Percentiles rank a stretch among this genome's conserved stretches.
Conservation (phyloP, 1,140 invertebrate genomes). For the Palaemon carinicauda region DNA sequence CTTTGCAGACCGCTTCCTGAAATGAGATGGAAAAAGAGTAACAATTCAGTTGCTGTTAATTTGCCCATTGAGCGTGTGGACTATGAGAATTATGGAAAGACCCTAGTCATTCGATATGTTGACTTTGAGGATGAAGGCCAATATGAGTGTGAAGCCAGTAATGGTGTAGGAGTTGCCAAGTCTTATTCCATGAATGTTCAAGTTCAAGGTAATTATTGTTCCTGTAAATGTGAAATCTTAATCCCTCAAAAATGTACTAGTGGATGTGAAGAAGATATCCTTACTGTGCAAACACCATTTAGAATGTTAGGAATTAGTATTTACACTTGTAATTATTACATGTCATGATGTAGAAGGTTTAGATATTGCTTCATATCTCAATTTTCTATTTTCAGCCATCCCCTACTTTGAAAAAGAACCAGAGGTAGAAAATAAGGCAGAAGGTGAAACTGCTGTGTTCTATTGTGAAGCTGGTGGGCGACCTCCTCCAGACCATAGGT, state of each 20-base stretch:
- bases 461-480: slow-evolving; percentile 86
- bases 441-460: slow-evolving; percentile 89
- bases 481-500: slow-evolving; percentile 89
- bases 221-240: neutral
- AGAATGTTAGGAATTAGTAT: neutral
- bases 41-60: slow-evolving; percentile 61
- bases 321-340: neutral
- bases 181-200: slow-evolving; percentile 84
- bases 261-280: too few species aligned
- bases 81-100: slow-evolving; percentile 89
- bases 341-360: too few species aligned
- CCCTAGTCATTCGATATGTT: slow-evolving; percentile 84
- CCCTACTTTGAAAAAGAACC: slow-evolving; percentile 95
- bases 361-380: neutral
- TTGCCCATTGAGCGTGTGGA: slow-evolving; percentile 77
- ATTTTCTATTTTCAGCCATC: slow-evolving; percentile 70
- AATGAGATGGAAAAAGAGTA: slow-evolving; percentile 82
- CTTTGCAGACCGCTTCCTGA: slow-evolving; percentile 67
- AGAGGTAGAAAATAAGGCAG: slow-evolving; percentile 85
- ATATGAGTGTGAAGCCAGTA: slow-evolving; percentile 91
- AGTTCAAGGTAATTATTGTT: slow-evolving; percentile 72
- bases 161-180: slow-evolving; percentile 84
- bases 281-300: too few species aligned
- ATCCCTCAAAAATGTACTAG: neutral
- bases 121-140: slow-evolving; percentile 85